Conservation (phyloP, 2,797 vertebrate genomes). For the Bufotes viridis region DNA sequence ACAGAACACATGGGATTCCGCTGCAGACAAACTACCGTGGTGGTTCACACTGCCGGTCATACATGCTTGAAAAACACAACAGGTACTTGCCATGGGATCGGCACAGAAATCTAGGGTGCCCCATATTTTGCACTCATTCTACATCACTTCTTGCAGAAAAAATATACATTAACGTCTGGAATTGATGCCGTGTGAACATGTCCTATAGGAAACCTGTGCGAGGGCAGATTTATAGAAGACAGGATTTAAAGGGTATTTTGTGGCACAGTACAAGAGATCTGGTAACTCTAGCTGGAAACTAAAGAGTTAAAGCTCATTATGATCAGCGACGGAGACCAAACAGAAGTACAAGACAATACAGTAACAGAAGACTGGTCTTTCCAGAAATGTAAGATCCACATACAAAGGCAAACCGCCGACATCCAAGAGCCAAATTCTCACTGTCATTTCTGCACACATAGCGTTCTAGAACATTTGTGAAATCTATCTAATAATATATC, state of each 20-base stretch:
- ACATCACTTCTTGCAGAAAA: too few species aligned
- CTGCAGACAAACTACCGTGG: too few species aligned
- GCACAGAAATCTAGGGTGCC: too few species aligned
- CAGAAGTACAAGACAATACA: neutral
- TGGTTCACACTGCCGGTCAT: too few species aligned
- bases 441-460: neutral
- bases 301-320: neutral
- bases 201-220: too few species aligned
- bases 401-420: neutral
- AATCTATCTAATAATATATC: too few species aligned
- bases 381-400: constrained; percentile 31
- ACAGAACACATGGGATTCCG: too few species aligned
- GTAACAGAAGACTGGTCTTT: constrained; percentile 27
- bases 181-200: neutral
- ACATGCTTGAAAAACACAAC: too few species aligned
- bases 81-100: too few species aligned
- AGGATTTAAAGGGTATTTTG: neutral
- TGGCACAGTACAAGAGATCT: neutral
- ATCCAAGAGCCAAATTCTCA: neutral
- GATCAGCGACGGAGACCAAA: constrained; percentile 24
- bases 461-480: neutral
- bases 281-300: neutral
- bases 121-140: too few species aligned
- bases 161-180: too few species aligned
- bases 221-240: too few species aligned